Conservation (phyloP, 2,888 invertebrate genomes). For the Argyresthia albistria region DNA sequence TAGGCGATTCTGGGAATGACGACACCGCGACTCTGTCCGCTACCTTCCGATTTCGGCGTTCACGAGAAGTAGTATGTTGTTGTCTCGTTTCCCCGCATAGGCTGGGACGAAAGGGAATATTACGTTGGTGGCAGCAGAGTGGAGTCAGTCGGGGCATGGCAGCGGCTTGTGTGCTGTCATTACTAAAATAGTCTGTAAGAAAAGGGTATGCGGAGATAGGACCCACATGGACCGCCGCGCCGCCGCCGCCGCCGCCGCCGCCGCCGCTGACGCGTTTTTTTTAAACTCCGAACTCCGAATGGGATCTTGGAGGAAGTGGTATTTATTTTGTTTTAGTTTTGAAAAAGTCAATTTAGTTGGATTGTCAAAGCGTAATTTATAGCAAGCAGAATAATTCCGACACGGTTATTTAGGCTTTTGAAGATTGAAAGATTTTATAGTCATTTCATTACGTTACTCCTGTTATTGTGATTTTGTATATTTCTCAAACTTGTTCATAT, state of each 20-base stretch:
- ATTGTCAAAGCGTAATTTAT: too few relatives aligned
- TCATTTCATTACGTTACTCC: too few relatives aligned
- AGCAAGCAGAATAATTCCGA: too few relatives aligned
- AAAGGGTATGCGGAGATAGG: slow-evolving; percentile 58
- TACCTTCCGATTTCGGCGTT: too few relatives aligned
- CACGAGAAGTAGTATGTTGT: background rate
- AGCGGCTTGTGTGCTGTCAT: slow-evolving; percentile 65
- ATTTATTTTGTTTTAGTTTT: background rate
- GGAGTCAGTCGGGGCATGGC: background rate
- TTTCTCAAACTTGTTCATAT: too few relatives aligned
- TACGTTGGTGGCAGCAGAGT: background rate
- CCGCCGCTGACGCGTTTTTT: background rate
- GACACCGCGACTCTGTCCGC: too few relatives aligned
- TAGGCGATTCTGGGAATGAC: slow-evolving; percentile 2
- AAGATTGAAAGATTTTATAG: too few relatives aligned
- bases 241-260: background rate
- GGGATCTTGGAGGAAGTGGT: background rate
- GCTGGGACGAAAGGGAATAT: background rate
- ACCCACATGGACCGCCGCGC: slow-evolving; percentile 48
- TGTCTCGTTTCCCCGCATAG: background rate
- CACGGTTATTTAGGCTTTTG: too few relatives aligned
- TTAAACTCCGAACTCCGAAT: background rate
- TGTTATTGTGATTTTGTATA: too few relatives aligned
- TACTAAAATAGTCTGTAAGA: slow-evolving; percentile 67
- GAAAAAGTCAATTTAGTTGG: too few relatives aligned